Evolutionary conservation across 1,140 invertebrate genomes (phyloP), one percentile per base, ranked within the genome.

Genomic region (Metaphire vulgaris): DNA sequence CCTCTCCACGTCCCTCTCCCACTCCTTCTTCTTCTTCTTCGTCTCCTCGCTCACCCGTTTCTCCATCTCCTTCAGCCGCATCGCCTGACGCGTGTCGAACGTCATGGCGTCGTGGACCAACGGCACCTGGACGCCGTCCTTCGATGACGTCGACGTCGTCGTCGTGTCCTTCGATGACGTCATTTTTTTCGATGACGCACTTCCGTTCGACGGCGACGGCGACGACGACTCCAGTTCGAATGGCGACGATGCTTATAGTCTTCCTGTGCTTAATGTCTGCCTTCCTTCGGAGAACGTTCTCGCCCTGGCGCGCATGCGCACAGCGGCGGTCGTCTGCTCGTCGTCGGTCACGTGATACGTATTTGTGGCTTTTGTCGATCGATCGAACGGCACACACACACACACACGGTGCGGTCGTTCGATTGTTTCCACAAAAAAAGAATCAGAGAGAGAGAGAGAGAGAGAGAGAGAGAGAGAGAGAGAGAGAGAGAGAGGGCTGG

Each of bases 1-100:
- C n/a, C 56, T 66, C 33, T 74, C 74, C 30, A 74, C 74, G 66
- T 67, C 66, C 30, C 67, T 66, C 66, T 74, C 74, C 74, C 74
- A 74, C 32, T 74, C 74, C 31, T 68, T 69, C 33, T 69, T 74
- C 32, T 56, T 33, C 30, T 65, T n/a, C 21, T 74, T 74, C 30
- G 74, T 56, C 14, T 74, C 66, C 28, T 74, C 74, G 56, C 67
- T 69, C 21, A 74, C 30, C 26, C 29, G 31, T 69, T 74, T 74
- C 33, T 74, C 74, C 74, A 74, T 74, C 21, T 74, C 74, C 30
- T 74, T 74, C 66, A 74, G 34, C n/a, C 64, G 28, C 30, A 64
- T 33, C 28, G 56, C 56, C 26, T 74, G 74, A 1, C 66, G 33
- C 1, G 15, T 56, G 56, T 74, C 74, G 33, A 74, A 74, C 1